Evolutionary conservation across 2,113 vertebrate genomes (phyloP).

Genomic region (Fulmarus glacialis): DNA sequence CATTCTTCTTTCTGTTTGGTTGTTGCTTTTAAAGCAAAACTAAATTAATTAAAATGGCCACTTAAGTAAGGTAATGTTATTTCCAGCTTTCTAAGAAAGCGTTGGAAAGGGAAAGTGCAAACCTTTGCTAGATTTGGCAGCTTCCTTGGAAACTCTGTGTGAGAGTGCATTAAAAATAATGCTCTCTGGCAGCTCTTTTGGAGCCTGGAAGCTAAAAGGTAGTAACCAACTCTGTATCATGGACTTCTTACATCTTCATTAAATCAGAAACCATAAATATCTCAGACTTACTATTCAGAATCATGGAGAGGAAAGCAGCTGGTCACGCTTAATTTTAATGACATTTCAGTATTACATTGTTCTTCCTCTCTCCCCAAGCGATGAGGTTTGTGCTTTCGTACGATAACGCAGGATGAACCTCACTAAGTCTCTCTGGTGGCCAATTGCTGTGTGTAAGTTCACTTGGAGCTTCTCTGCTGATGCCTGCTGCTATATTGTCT

Average conservation of each 20-base stretch:
- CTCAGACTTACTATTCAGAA: neutral
- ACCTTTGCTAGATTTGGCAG: conserved; percentile 28
- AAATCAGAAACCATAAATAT: neutral
- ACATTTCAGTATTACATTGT: neutral
- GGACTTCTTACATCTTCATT: neutral
- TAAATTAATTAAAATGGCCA: neutral
- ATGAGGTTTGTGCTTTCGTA: neutral
- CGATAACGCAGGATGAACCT: accelerated
- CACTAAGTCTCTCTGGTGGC: neutral
- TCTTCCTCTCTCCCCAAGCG: neutral
- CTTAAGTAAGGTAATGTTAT: conserved; percentile 4
- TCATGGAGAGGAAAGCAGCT: neutral
- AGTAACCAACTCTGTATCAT: neutral
- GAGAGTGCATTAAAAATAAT: conserved; percentile 26
- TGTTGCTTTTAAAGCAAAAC: neutral
- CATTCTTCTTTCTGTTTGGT: neutral
- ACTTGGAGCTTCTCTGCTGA: neutral
- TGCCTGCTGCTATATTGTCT: neutral
- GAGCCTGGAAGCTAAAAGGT: conserved; percentile 30
- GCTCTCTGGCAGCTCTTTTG: conserved; percentile 29
- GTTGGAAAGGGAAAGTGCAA: neutral
- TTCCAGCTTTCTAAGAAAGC: conserved; percentile 55
- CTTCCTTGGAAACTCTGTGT: conserved; percentile 34
- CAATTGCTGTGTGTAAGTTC: neutral
- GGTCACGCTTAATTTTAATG: conserved; percentile 9